Evolutionary conservation across 2,888 invertebrate species (phyloP).

Genomic region (Eumacrocentrus americanus): DNA sequence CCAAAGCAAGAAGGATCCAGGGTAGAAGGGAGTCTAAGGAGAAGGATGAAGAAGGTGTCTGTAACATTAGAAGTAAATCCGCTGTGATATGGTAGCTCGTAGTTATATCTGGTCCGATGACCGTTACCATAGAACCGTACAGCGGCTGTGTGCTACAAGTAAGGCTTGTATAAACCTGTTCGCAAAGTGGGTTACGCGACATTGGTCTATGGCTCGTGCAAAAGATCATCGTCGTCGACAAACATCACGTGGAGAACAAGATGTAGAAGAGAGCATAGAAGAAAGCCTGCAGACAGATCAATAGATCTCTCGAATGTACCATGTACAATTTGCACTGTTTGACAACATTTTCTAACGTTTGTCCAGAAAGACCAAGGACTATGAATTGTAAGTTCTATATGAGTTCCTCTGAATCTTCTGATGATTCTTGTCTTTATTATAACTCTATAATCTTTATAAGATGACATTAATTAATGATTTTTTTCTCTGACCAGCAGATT

Average conservation of each 20-base stretch:
- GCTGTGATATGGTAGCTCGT: slow-evolving; percentile 18
- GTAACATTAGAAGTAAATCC: not conserved
- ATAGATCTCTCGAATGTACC: slow-evolving; percentile 29
- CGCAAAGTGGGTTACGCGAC: slow-evolving; percentile 56
- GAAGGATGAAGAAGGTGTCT: slow-evolving; percentile 2
- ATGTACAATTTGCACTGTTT: slow-evolving; percentile 5
- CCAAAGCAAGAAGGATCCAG: not conserved
- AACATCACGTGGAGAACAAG: slow-evolving; percentile 11
- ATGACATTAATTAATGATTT: not conserved
- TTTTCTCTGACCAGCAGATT: not conserved
- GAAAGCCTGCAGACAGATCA: slow-evolving; percentile 24
- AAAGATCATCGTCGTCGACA: not conserved
- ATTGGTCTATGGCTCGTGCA: slow-evolving; percentile 7
- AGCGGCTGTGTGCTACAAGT: slow-evolving; percentile 32
- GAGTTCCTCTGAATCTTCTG: too few species aligned
- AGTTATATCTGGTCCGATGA: slow-evolving; percentile 45
- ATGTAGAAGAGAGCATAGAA: slow-evolving; percentile 13
- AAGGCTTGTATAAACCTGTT: slow-evolving; percentile 52
- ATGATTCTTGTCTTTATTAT: too few species aligned
- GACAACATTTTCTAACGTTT: not conserved
- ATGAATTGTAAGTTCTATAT: not conserved
- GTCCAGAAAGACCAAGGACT: too few species aligned
- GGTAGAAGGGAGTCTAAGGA: not conserved
- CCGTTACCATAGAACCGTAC: slow-evolving; percentile 49
- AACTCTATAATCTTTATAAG: too few species aligned